Evolutionary conservation across 1,140 invertebrate species (phyloP), one percentile per base, ranked within the genome.

Genomic region (Drosophila novamexicana): DNA sequence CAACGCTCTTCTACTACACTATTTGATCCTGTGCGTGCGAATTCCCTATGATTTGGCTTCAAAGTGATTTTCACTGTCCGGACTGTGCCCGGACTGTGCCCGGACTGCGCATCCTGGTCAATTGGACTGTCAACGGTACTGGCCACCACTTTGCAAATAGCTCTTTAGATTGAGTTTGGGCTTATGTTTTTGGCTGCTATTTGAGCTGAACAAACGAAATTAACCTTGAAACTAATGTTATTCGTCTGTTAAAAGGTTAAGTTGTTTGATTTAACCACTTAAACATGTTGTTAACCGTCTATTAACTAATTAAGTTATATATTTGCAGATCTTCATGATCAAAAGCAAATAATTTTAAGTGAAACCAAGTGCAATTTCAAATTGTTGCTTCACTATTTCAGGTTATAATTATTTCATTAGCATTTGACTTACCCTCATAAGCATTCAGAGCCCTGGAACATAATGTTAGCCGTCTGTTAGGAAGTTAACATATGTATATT

Each of bases 71-170:
- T n/a, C 36, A 22, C 6, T 22, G 8, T 12, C 40, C 4, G 22
- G 22, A 22, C 22, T 2, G 14, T 14, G 22, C 22, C 40, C 4
- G 22, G 22, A 22, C 22, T 2, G 14, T 14, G 22, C 22, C 32
- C 14, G 45, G 10, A 29, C n/a, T 16, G 47, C 8, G 14, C 22
- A 59, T 44, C 32, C 32, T 10, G 58, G 42, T 32, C 32, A 50
- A 44, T 39, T 18, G 14, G 14, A 4, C 32, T 49, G 32, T 49
- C 44, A 40, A 37, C 54, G 54, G 3, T 16, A 4, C 16, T 16
- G 12, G 29, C 32, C 14, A 34, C 32, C 47, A 49, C 29, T 63
- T 63, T 14, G 32, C 59, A 52, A 63, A 52, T 63, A 36, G 59
- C 62, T 42, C 34, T 64, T 53, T 34, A 7, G 8, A 9, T 42